Conservation (phyloP, 2,888 invertebrate genomes). For the Entomobrya proxima region DNA sequence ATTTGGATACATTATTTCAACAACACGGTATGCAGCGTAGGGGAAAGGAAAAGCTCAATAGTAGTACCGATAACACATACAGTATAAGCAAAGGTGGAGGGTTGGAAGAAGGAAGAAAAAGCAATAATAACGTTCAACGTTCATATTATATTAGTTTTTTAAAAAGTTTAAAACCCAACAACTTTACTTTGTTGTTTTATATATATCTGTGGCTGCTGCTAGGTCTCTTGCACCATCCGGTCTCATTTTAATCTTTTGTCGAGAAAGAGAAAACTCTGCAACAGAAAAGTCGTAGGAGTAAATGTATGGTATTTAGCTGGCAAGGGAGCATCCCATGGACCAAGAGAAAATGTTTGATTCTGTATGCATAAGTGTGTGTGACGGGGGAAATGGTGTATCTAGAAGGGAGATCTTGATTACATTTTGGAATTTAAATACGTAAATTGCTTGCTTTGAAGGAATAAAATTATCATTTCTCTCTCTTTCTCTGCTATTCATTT, state of each 20-base stretch:
- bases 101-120: constrained; percentile 47
- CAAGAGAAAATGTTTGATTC: constrained; percentile 56
- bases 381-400: constrained; percentile 39
- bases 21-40: neutral
- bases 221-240: constrained; percentile 41
- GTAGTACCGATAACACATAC: constrained; percentile 43
- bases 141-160: constrained; percentile 19
- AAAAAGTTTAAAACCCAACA: constrained; percentile 36
- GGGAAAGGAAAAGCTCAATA: neutral
- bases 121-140: constrained; percentile 19
- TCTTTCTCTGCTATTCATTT: neutral
- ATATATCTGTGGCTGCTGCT: neutral
- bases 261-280: constrained; percentile 6
- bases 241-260: constrained; percentile 24
- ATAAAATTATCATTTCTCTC: constrained; percentile 63
- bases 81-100: constrained; percentile 15
- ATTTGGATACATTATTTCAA: constrained; percentile 13
- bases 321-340: constrained; percentile 51
- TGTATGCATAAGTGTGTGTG: constrained; percentile 58
- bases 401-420: constrained; percentile 64
- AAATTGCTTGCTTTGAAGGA: constrained; percentile 64
- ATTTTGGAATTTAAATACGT: constrained; percentile 67
- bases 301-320: neutral
- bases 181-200: constrained; percentile 43
- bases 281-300: neutral